Percentiles rank a stretch among this genome's conserved stretches.
Evolutionary conservation across 2,113 vertebrate genomes (phyloP).

Genomic region (Anser brachyrhynchus): DNA sequence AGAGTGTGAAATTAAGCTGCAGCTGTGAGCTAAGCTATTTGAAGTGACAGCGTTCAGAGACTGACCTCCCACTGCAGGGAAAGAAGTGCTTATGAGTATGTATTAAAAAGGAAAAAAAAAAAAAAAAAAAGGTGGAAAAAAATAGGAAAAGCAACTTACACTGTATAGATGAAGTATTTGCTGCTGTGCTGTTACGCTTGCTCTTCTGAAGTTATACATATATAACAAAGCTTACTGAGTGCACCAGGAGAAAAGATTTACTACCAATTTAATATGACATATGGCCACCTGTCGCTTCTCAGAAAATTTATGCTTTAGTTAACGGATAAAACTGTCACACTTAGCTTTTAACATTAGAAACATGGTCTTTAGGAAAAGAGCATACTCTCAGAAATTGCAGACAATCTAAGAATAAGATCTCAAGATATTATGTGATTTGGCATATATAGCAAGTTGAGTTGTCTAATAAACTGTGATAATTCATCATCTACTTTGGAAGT

Average conservation of each 20-base stretch:
- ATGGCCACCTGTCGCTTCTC: neutral
- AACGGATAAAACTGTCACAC: conserved; percentile 9
- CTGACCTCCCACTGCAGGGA: neutral
- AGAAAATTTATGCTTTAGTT: neutral
- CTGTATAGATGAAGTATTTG: neutral
- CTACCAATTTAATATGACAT: neutral
- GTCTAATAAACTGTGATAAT: conserved; percentile 50
- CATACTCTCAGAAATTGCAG: neutral
- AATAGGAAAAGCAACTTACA: neutral
- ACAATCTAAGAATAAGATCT: conserved; percentile 19
- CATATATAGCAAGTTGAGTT: conserved; percentile 39
- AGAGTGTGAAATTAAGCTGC: neutral
- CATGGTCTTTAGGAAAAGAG: conserved; percentile 7
- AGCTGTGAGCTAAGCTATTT: neutral
- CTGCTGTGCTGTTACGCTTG: neutral
- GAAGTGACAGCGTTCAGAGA: neutral
- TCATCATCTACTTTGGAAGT: conserved; percentile 33
- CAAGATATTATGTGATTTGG: conserved; percentile 39
- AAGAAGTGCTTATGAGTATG: neutral
- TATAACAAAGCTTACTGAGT: neutral
- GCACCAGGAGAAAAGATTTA: neutral
- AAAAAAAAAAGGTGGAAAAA: neutral
- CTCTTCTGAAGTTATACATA: neutral
- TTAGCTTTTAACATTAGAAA: conserved; percentile 37
- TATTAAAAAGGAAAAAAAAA: neutral